Evolutionary conservation across 2,797 vertebrate genomes (phyloP), one percentile per base, ranked within the genome.

Genomic region (Sorex maritimensis): DNA sequence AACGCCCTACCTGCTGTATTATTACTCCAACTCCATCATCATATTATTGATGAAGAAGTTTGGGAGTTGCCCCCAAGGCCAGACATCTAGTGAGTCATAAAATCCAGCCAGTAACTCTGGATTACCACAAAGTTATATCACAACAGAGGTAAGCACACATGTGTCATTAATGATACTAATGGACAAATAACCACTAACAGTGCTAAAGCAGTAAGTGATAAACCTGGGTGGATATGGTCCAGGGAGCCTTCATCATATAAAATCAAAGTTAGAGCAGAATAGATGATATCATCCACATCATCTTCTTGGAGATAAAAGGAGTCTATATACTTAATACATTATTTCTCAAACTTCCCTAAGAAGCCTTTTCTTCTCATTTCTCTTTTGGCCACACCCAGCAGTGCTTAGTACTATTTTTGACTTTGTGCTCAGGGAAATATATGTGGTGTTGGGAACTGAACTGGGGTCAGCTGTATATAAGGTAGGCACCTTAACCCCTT

Each of bases 41-140:
- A 86, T 72, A 75, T 93, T 81, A 63, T n/a, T 58, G 34, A 46
- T 67, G 38, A 92, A 80, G 44, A 58, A 7, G 46, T 81, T 91
- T 63, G 63, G 63, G 81, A 82, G 46, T 28, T 85, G 65, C 13
- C 15, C 26, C 7, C 15, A 44, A 63, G 17, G 49, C 49, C 49
- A 91, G 67, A 94, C 6, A 63, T 44, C 21, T 34, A 73, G 14
- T 82, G 79, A 80, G 11, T 30, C 63, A n/a, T 38, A 88, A 78
- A 88, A 44, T 83, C 34, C 73, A 55, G 17, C 24, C 46, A 80
- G 10, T 49, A 73, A 69, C 38, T 69, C 26, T 58, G 83, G 23
- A n/a, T 86, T 67, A 73, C 1, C 12, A 75, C n/a, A 14, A 13
- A 61, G n/a, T 71, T 30, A 30, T 38, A 12, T 34, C 63, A 30